These are phyloP conservation scores for Drosophila testacea DNA, from an alignment of 2,888 invertebrate species.

Conservation along the genomic window DNA sequence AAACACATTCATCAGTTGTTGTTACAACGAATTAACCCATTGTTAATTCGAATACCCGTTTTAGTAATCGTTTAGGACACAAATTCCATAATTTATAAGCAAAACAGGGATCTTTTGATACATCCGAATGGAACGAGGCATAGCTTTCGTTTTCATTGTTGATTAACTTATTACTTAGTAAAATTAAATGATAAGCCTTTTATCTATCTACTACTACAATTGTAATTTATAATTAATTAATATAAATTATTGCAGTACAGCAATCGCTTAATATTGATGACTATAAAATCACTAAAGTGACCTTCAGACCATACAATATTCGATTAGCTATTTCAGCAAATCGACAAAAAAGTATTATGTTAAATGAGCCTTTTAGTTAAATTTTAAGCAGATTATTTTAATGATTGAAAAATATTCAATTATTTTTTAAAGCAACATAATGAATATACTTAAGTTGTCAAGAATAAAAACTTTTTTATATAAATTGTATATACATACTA, in stretches of 20 bases:
- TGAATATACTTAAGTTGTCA: background rate
- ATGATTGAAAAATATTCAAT: conserved; percentile 1
- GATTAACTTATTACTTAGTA: conserved; percentile 18
- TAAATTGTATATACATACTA: background rate
- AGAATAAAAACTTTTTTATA: conserved; percentile 4
- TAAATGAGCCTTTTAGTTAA: conserved; percentile 12
- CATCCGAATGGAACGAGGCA: conserved; percentile 42
- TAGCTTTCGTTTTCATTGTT: conserved; percentile 45
- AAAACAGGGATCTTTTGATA: conserved; percentile 19
- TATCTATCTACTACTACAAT: background rate
- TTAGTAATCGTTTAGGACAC: conserved; percentile 37
- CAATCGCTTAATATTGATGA: conserved; percentile 30
- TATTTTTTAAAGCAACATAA: background rate
- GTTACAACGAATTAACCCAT: conserved; percentile 60
- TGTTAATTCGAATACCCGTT: conserved; percentile 7
- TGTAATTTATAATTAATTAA: conserved; percentile 4
- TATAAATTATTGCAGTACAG: background rate
- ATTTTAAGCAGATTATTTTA: conserved; percentile 3
- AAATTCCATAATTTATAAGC: conserved; percentile 72
- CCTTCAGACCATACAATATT: conserved; percentile 40
- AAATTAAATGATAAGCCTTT: conserved; percentile 12
- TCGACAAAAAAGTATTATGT: conserved; percentile 36
- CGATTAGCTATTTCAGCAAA: conserved; percentile 7
- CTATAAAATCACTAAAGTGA: conserved; percentile 54
- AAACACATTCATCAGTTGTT: conserved; percentile 62